Evolutionary conservation across 2,888 invertebrate species (phyloP), one percentile per base, ranked within the genome.

Genomic region (Rhamnusium bicolor): DNA sequence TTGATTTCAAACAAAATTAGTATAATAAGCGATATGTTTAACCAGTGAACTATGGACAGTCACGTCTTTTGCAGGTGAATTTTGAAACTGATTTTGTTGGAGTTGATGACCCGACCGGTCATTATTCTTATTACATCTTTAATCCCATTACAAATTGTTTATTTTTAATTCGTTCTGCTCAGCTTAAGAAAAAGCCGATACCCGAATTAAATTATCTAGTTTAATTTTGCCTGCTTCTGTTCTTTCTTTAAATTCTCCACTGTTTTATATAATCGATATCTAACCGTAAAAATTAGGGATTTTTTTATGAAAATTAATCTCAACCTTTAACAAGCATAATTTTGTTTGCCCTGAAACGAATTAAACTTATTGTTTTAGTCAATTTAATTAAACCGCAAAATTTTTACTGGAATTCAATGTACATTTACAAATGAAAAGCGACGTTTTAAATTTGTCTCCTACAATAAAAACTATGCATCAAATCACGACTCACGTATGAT

Each of bases 41-140:
- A 75, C 75, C 84, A 85, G 84, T 86, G 86, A 86, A 85, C 84
- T 86, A 85, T 86, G 85, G 83, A 79, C 79, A 68, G 76, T 83
- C 86, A 86, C 86, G 86, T 85, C 79, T 71, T 66, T 72, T 77
- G 83, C 85, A 85, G 84, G 85, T 85, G 85, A 72, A 63, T 56
- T 56, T 56, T 46, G 8, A 21, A 68, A 72, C 70, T 69, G 72
- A 67, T 75, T 66, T 69, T 72, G 72, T 75, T 68, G 72, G 72
- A 78, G 73, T 69, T 76, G 78, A 76, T 71, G 76, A 78, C 69
- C 78, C 62, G 69, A 63, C 69, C 62, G 65, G 70, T 68, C 65
- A 54, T 56, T 65, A 54, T 72, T 68, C 65, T 67, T 73, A 67
- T 74, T 65, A 61, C 56, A 71, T 66, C 53, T 63, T 73, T 68